Evolutionary conservation across 2,113 vertebrate genomes (phyloP).

Genomic region (Nycticorax nycticorax): DNA sequence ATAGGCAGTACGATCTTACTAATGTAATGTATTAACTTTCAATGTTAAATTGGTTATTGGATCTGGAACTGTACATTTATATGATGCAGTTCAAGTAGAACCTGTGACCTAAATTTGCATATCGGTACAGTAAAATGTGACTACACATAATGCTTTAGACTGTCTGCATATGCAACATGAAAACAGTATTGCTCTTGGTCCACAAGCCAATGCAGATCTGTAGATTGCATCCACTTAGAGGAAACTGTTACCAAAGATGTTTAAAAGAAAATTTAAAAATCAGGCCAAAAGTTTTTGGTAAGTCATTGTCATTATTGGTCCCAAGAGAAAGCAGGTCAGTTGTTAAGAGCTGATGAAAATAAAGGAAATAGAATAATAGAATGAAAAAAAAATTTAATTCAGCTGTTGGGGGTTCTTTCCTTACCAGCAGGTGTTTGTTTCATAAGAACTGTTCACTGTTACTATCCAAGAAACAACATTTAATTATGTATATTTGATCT

Average conservation of each 20-base stretch:
- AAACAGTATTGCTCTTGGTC: background rate
- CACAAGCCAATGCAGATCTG: background rate
- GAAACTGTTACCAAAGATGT: background rate
- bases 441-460: background rate
- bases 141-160: background rate
- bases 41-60: conserved; percentile 61
- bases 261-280: background rate
- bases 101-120: background rate
- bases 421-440: background rate
- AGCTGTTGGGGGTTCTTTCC: background rate
- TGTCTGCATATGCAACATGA: background rate
- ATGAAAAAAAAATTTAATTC: background rate
- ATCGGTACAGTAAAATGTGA: background rate
- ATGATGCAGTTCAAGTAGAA: background rate
- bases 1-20: conserved; percentile 52
- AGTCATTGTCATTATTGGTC: background rate
- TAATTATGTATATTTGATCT: conserved; percentile 19
- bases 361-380: background rate
- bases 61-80: conserved; percentile 53
- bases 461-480: background rate
- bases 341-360: background rate
- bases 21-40: conserved; percentile 72
- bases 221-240: background rate
- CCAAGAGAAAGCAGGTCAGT: background rate
- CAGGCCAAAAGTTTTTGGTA: background rate